Evolutionary conservation across 2,797 vertebrate species (phyloP).

Genomic region (Falco cherrug): DNA sequence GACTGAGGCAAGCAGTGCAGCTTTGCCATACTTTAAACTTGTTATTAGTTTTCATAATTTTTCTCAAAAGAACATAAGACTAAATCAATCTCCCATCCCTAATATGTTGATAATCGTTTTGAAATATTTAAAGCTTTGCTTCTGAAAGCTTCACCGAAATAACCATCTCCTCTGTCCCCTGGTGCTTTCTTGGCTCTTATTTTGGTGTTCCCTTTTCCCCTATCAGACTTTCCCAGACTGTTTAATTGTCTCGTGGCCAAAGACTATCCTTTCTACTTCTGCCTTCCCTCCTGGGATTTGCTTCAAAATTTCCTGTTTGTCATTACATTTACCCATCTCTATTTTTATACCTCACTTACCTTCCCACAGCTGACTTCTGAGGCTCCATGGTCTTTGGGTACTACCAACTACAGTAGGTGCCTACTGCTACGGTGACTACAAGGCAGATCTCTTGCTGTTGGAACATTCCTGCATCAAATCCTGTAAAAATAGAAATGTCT

Average conservation of each 20-base stretch:
- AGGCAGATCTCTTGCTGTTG: neutral
- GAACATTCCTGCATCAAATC: neutral
- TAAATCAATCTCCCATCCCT: slow-evolving; percentile 59
- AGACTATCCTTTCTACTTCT: neutral
- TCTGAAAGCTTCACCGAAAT: slow-evolving; percentile 23
- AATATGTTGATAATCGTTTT: slow-evolving; percentile 59
- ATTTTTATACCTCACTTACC: neutral
- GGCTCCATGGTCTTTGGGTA: neutral
- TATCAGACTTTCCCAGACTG: neutral
- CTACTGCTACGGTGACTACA: neutral
- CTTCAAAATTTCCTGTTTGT: neutral
- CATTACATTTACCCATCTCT: neutral
- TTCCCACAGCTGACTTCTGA: neutral
- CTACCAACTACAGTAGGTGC: neutral
- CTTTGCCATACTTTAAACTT: slow-evolving; percentile 51
- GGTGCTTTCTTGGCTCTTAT: neutral
- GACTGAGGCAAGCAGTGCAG: slow-evolving; percentile 41
- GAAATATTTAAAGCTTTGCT: slow-evolving; percentile 65
- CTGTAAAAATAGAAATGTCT: neutral
- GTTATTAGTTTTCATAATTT: slow-evolving; percentile 74
- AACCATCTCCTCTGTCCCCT: neutral
- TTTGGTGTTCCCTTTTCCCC: neutral
- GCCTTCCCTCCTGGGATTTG: neutral
- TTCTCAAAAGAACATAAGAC: slow-evolving; percentile 66
- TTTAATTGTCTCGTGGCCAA: neutral